A percentile compares a stretch with the other conserved stretches of the same genome.
These are phyloP conservation scores for Podarcis muralis DNA, from an alignment of 2,113 vertebrate genomes.

Conservation along the genomic window DNA sequence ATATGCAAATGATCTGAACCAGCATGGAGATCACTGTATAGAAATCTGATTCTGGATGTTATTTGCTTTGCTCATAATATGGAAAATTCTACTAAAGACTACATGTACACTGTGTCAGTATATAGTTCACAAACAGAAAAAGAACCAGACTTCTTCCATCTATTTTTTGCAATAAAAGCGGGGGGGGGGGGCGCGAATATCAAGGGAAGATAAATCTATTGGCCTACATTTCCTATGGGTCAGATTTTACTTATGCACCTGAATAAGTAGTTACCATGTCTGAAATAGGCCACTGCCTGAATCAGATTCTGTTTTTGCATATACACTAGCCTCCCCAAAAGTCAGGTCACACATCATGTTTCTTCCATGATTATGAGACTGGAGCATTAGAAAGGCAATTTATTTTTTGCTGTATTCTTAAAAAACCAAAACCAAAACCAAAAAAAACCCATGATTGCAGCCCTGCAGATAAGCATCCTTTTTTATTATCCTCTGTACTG, in stretches of 20 bases:
- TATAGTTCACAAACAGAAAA: not conserved
- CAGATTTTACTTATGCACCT: not conserved
- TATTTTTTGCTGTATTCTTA: slow-evolving; percentile 21
- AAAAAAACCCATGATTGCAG: not conserved
- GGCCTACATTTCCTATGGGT: not conserved
- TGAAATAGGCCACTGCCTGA: not conserved
- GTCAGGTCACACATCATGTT: not conserved
- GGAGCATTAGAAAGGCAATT: not conserved
- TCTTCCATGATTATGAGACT: not conserved
- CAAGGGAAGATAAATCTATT: not conserved
- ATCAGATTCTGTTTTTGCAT: not conserved
- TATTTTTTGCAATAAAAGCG: not conserved
- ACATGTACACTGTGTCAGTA: not conserved
- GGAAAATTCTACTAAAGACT: not conserved
- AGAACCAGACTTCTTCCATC: not conserved
- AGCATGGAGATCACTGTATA: not conserved
- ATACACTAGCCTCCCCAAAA: not conserved
- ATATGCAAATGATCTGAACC: not conserved
- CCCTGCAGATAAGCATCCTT: not conserved
- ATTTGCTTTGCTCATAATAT: not conserved
- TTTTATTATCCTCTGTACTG: slow-evolving; percentile 49
- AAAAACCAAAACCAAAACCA: not conserved
- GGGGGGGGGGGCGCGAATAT: too few species aligned
- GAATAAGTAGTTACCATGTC: not conserved
- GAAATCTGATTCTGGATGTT: not conserved